Base-by-base conservation (phyloP, 2,797 vertebrate genomes). In the Poeciliopsis paucimaculata region DNA sequence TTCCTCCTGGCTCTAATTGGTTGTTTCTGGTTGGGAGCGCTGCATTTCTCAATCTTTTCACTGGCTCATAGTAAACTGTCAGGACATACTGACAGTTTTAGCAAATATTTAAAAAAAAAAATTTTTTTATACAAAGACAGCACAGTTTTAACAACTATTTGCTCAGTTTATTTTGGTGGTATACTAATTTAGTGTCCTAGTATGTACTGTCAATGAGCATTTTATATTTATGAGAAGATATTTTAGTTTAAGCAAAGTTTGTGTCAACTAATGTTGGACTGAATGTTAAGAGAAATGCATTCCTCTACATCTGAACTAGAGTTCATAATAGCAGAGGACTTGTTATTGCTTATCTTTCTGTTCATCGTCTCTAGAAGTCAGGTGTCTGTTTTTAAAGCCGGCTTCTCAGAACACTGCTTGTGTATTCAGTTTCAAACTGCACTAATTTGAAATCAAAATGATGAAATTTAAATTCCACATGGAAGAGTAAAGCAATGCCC, bases 241-340 rank as follows among this genome's bases (percentile, higher is more conserved):
- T 90, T 91, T 76, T 91, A 86, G 85, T 77, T 77, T 77, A 64
- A 71, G n/a, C 26, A 80, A 88, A 70, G 84, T 76, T 90, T 77
- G 87, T 90, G 90, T 87, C 89, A 77, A 57, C 78, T 90, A 90
- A 86, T 86, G 77, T 88, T 90, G 84, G 86, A 84, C 78, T 92
- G 87, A 92, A 88, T 86, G 79, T 90, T 46, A 28, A 71, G 68
- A 82, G 86, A 80, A 90, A 80, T 85, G 84, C 9, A 41, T 26
- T 68, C 36, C 64, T 36, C 64, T 68, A 23, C 36, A 41, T 84
- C 81, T 83, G 49, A 81, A 84, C 75, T 77, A 73, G 49, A 77
- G 82, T 60, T 79, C 78, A 75, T 76, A 75, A 77, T 81, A 76
- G 78, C 57, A 72, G 36, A 41, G 20, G 36, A 34, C 20, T 53